Evolutionary conservation across 1,140 invertebrate species (phyloP).

Genomic region (Hypothenemus hampei): DNA sequence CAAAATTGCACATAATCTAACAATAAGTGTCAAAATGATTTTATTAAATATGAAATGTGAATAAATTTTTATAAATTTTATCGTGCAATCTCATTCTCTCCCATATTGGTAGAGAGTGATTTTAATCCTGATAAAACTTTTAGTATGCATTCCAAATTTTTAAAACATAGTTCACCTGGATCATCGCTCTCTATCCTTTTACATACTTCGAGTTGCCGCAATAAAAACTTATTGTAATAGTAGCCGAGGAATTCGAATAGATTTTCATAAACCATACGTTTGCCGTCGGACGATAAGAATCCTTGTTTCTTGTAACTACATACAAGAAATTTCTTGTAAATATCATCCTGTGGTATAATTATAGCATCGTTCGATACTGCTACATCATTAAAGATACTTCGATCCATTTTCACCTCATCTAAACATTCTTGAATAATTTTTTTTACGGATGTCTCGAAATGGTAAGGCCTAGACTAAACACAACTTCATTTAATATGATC

Average conservation of each 20-base stretch:
- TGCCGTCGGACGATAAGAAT: slow-evolving; percentile 27
- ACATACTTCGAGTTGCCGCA: slow-evolving; percentile 18
- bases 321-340: slow-evolving; percentile 32
- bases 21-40: no score
- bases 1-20: slow-evolving; percentile 32
- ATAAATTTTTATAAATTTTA: no score
- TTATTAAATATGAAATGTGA: no score
- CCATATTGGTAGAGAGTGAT: no score
- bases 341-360: no score
- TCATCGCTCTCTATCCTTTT: slow-evolving; percentile 5
- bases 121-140: no score
- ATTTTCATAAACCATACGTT: slow-evolving; percentile 18
- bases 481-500: no score
- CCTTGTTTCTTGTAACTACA: slow-evolving; percentile 36
- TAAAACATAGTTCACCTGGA: slow-evolving; percentile 14
- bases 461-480: no score
- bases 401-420: slow-evolving; percentile 22
- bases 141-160: slow-evolving; percentile 19
- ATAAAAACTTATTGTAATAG: slow-evolving; percentile 13
- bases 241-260: slow-evolving; percentile 8
- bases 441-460: no score
- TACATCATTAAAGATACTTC: slow-evolving; percentile 8
- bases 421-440: no score
- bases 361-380: no score
- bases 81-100: no score